Percentiles rank a stretch among this genome's conserved stretches.
These are phyloP conservation scores for Apeira syringaria DNA, from an alignment of 2,888 invertebrate genomes.

Conservation along the genomic window DNA sequence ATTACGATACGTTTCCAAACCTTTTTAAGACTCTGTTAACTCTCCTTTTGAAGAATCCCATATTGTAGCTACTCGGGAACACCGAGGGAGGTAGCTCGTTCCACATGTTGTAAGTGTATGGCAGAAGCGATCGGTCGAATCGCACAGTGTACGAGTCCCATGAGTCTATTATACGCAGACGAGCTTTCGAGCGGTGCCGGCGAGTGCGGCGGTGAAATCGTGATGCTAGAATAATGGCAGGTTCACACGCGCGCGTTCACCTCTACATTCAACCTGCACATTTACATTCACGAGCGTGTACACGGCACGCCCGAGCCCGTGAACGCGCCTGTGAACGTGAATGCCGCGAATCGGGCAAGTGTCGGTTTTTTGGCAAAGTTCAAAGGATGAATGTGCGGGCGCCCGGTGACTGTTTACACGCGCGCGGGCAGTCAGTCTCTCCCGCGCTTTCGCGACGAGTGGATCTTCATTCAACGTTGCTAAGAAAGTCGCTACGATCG, in stretches of 20 bases:
- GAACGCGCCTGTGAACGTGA: slow-evolving; percentile 27
- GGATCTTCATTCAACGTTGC: slow-evolving; percentile 27
- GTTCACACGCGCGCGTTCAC: slow-evolving; percentile 31
- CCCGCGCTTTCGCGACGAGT: slow-evolving; percentile 27
- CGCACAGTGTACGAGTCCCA: too few relatives aligned
- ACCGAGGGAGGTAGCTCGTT: too few relatives aligned
- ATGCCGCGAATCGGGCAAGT: slow-evolving; percentile 31
- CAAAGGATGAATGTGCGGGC: slow-evolving; percentile 31
- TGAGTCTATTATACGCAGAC: too few relatives aligned
- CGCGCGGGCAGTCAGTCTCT: slow-evolving; percentile 26
- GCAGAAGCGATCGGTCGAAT: too few relatives aligned
- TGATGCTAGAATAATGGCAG: too few relatives aligned
- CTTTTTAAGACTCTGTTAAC: too few relatives aligned
- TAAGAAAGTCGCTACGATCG: slow-evolving; percentile 25
- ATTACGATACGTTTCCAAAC: too few relatives aligned
- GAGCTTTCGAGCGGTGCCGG: too few relatives aligned
- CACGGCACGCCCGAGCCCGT: slow-evolving; percentile 32
- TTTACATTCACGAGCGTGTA: slow-evolving; percentile 31
- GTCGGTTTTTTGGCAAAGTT: slow-evolving; percentile 32
- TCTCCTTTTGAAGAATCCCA: too few relatives aligned
- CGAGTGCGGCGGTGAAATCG: too few relatives aligned
- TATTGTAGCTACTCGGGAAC: too few relatives aligned
- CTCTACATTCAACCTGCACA: slow-evolving; percentile 28
- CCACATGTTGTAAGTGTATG: too few relatives aligned
- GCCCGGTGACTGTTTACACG: slow-evolving; percentile 18